Percentiles rank a stretch among this genome's conserved stretches.
phyloP scores from a whole-genome alignment of 2,797 vertebrate species.

The Coreius guichenoti region DNA sequence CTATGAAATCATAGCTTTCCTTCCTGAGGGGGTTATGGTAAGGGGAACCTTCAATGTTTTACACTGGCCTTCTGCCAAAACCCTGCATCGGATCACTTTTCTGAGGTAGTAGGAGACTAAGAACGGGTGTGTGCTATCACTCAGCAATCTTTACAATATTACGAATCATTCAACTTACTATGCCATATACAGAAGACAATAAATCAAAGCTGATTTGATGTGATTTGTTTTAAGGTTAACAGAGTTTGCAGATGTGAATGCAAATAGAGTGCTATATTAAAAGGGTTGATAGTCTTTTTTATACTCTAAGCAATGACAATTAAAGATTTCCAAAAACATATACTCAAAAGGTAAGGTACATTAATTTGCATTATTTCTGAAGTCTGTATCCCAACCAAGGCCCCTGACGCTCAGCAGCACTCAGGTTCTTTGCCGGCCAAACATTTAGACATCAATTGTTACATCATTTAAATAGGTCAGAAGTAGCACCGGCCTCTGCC shows the following conservation, averaged over 20 bases:
- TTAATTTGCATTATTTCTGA: conserved; percentile 29
- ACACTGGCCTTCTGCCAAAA: conserved; percentile 37
- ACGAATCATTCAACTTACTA: neutral
- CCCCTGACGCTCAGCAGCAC: conserved; percentile 50
- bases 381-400: conserved; percentile 32
- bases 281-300: neutral
- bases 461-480: conserved; percentile 71
- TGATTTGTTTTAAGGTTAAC: neutral
- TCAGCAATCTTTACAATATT: conserved; percentile 5
- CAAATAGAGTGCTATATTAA: neutral
- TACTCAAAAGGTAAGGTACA: neutral
- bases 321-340: neutral
- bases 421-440: conserved; percentile 47
- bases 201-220: neutral
- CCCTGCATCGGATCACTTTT: conserved; percentile 26
- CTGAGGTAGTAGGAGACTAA: conserved; percentile 18
- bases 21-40: conserved; percentile 35
- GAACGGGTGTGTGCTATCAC: conserved; percentile 12
- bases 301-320: neutral
- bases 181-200: neutral
- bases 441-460: conserved; percentile 63
- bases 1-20: conserved; percentile 46
- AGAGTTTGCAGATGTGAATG: neutral
- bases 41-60: conserved; percentile 31
- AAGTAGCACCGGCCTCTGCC: conserved; percentile 65